Evolutionary conservation across 2,797 vertebrate species (phyloP).

Genomic region (Acanthopagrus latus): DNA sequence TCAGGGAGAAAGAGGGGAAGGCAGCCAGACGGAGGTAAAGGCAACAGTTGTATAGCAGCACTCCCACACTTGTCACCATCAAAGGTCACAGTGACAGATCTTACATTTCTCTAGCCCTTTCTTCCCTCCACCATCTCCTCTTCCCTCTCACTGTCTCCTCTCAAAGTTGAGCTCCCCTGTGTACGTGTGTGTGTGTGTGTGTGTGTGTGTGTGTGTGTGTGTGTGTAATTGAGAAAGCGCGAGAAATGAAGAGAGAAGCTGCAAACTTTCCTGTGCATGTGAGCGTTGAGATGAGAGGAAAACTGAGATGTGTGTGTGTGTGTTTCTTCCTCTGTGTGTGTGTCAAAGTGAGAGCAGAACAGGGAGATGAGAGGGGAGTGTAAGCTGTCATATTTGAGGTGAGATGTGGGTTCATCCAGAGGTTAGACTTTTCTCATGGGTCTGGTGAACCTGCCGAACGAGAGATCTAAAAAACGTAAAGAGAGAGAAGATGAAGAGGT

Average conservation of each 20-base stretch:
- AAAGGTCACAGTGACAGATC: slow-evolving; percentile 82
- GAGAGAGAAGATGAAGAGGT: slow-evolving; percentile 65
- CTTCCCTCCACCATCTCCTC: slow-evolving; percentile 49
- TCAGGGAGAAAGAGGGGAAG: slow-evolving; percentile 18
- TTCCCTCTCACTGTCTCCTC: slow-evolving; percentile 59
- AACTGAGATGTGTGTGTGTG: slow-evolving; percentile 44
- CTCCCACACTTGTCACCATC: slow-evolving; percentile 73
- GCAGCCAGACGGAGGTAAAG: slow-evolving; percentile 26
- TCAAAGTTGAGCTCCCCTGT: slow-evolving; percentile 57
- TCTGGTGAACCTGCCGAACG: slow-evolving; percentile 73
- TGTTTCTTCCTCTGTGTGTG: slow-evolving; percentile 37
- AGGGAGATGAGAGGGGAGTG: slow-evolving; percentile 75
- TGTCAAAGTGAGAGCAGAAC: slow-evolving; percentile 52
- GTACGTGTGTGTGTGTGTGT: slow-evolving; percentile 51
- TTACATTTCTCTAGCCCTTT: slow-evolving; percentile 68
- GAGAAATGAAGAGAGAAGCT: slow-evolving; percentile 48
- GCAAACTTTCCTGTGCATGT: slow-evolving; percentile 65
- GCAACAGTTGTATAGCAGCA: slow-evolving; percentile 45
- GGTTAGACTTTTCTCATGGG: slow-evolving; percentile 84
- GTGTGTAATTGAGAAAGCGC: slow-evolving; percentile 1
- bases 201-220: slow-evolving; percentile 14
- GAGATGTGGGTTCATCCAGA: slow-evolving; percentile 79
- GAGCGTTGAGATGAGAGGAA: slow-evolving; percentile 66
- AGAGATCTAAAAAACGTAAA: slow-evolving; percentile 64
- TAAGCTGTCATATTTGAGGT: slow-evolving; percentile 84